A percentile compares a stretch with the other conserved stretches of the same genome.
These are phyloP conservation scores for Clarias laeviceps DNA, from an alignment of 2,797 vertebrate species.

Conservation along the genomic window DNA sequence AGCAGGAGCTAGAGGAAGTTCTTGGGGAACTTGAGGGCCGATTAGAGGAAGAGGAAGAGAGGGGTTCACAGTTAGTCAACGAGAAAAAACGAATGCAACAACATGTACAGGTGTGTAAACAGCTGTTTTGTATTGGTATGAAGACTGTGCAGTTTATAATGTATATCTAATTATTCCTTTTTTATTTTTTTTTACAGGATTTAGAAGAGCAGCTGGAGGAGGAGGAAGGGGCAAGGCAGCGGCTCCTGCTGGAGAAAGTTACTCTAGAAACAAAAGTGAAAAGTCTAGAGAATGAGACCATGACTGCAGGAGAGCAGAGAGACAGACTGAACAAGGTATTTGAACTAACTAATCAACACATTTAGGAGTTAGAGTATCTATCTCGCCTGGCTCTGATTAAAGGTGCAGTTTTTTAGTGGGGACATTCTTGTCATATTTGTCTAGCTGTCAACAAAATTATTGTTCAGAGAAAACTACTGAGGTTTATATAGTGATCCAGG, in stretches of 20 bases:
- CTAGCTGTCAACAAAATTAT: not conserved
- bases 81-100: constrained; percentile 88
- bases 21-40: constrained; percentile 84
- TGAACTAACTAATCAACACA: not conserved
- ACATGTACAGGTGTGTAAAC: constrained; percentile 79
- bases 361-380: not conserved
- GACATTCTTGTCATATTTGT: not conserved
- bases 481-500: not conserved
- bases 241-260: constrained; percentile 89
- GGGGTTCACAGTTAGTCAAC: constrained; percentile 77
- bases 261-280: constrained; percentile 85
- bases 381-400: not conserved
- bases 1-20: constrained; percentile 89
- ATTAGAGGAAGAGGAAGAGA: constrained; percentile 88
- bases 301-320: constrained; percentile 82
- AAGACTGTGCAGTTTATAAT: not conserved
- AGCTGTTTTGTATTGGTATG: not conserved
- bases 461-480: not conserved
- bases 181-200: constrained; percentile 78
- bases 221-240: constrained; percentile 86
- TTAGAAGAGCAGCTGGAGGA: constrained; percentile 89
- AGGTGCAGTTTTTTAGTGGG: not conserved
- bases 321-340: constrained; percentile 83
- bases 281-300: constrained; percentile 80
- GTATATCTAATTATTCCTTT: not conserved